Evolutionary conservation across 2,888 invertebrate genomes (phyloP), one percentile per base, ranked within the genome.

Genomic region (Achlya flavicornis): DNA sequence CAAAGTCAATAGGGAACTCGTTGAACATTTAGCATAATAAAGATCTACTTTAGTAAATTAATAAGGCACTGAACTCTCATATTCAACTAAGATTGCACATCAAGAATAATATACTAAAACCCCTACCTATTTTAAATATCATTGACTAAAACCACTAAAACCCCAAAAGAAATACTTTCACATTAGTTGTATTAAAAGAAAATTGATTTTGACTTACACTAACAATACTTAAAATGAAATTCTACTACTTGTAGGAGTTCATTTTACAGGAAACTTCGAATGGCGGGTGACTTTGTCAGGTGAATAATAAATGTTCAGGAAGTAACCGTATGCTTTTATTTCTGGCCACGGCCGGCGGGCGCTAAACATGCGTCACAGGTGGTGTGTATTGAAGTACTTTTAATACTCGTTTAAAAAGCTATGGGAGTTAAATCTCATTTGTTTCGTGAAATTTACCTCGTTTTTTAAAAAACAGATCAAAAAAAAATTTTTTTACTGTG

Each of bases 241-340:
- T 83, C 77, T 79, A 85, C 84, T 83, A 78, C 77, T 43, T 43
- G 43, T 14, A 14, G 43, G 5, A 43, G 12, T 43, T 14, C 4
- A 81, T 85, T 87, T 89, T 84, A 81, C 82, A 79, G 74, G 72
- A 70, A 83, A 83, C 81, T 87, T 80, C 79, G 80, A 83, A 85
- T 83, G 81, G 87, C 84, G 84, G 86, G 80, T 85, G 85, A 89
- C 86, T 86, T 77, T 82, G 88, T 84, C 86, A 83, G 75, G 71
- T 91, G 87, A 91, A 90, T 91, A 89, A 90, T 90, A 86, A 89
- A 91, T 90, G 85, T 78, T 74, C 65, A 69, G 77, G 76, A 80
- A 84, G 81, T 81, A 75, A 75, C 81, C 72, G 75, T 77, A 72
- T 66, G 76, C 80, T 81, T 79, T 85, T 86, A 85, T 85, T 87